Base-by-base conservation (phyloP, 2,113 vertebrate species). In the Piaya cayana region DNA sequence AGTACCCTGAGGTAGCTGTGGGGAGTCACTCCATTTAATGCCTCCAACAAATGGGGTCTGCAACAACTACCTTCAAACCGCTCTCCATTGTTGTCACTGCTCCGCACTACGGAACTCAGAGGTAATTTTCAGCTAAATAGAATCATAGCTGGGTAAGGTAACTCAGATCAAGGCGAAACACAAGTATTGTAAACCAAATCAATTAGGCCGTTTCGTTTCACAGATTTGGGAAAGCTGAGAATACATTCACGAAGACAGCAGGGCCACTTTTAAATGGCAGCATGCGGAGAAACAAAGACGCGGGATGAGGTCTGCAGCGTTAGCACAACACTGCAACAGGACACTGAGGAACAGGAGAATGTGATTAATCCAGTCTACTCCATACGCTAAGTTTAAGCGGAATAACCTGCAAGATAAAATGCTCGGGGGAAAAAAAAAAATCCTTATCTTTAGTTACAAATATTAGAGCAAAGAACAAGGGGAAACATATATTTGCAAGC, bases 401-500 rank as follows among this genome's bases (percentile, higher is more conserved):
- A 55, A 59, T 67, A 47, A 3, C 9, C 68, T 74, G 34, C 53
- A 47, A 74, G 25, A 18, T 10, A 53, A 42, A 78, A 39, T 26
- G 42, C n/a, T 55, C 47, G 9, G n/a, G 16, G 15, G 26, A 21
- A 37, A 53, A 52, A 39, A 39, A 39, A 39, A 9, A 9, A 3
- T 21, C 29, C 2, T 1, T 16, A 30, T 22, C 60, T 72, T 74
- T 43, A 23, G 43, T 52, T 45, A 67, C 52, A 37, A 59, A 36
- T 17, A 2, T 14, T 63, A 62, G 21, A 49, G 30, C 49, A 56
- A 62, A 45, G 64, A 70, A 39, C 8, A 63, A 52, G 26, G 8
- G 15, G 17, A 4, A 42, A 43, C 1, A 0, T n/a, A 0, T n/a
- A n/a, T 34, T 47, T 25, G 39, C 29, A 62, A 26, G 11, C 20